Evolutionary conservation across 2,113 vertebrate species (phyloP), one percentile per base, ranked within the genome.

Genomic region (Urocitellus parryii): DNA sequence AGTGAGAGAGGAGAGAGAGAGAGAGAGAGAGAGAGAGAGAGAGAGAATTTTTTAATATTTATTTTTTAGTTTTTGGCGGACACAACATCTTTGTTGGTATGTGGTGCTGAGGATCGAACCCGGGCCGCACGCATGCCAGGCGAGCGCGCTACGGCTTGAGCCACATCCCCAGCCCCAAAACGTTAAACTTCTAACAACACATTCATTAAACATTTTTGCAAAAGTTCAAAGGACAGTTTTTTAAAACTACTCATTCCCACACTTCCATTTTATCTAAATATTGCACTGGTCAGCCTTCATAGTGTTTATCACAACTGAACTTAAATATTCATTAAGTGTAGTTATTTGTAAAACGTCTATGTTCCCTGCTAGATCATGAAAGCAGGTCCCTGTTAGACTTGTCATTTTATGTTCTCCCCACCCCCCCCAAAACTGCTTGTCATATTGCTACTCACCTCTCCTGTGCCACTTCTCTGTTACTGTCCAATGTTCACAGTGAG

Each of bases 171-270:
- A n/a, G n/a, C n/a, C n/a, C n/a, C 65, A 56, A 70, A 83, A 74
- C 84, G 32, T 92, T 58, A 42, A 65, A 48, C 9, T 67, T 80
- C 13, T 68, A 79, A 83, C 14, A 68, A 39, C 39, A 79, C 67
- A 81, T 81, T 89, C 42, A 93, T 91, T 58, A 42, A 88, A 72
- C 25, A 51, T 76, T 76, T 91, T 94, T 61, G 32, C 14, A 48
- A 32, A 93, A 63, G 27, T 95, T 48, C 68, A 67, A 91, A 81
- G 42, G 29, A 39, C 37, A 24, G 37, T 58, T 58, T 58, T 24
- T 17, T 67, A 48, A 89, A 68, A 45, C 58, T 61, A 68, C 34
- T 83, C 63, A 65, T 72, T n/a, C 48, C 29, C 72, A 24, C 5
- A 18, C 83, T 27, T 82, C 48, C 22, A 14, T 78, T 76, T 91